Conservation (phyloP, 2,888 invertebrate species). For the Caenorhabditis wallacei region DNA sequence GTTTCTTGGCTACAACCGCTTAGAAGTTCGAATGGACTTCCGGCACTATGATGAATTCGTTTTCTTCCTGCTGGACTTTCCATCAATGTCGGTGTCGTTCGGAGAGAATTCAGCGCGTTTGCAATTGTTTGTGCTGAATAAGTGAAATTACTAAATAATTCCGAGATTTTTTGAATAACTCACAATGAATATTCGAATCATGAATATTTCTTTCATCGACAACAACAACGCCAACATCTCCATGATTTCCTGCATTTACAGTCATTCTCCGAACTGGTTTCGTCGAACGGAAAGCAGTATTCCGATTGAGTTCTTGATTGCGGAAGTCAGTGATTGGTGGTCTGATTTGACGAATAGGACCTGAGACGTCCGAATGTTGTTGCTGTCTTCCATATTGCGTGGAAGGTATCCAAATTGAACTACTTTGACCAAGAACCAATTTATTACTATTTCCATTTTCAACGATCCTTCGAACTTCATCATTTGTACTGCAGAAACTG, state of each 20-base stretch:
- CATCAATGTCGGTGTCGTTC: slow-evolving; percentile 31
- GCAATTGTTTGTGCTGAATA: slow-evolving; percentile 33
- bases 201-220: slow-evolving; percentile 47
- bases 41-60: slow-evolving; percentile 10
- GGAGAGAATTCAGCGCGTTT: slow-evolving; percentile 27
- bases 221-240: slow-evolving; percentile 56
- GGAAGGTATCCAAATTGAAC: slow-evolving; percentile 42
- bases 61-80: slow-evolving; percentile 29
- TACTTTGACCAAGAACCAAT: slow-evolving; percentile 24
- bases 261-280: slow-evolving; percentile 56
- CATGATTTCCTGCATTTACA: slow-evolving; percentile 56
- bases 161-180: background rate
- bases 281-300: slow-evolving; percentile 11
- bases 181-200: background rate
- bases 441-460: slow-evolving; percentile 33
- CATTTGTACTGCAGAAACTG: slow-evolving; percentile 61
- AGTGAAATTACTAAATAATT: background rate
- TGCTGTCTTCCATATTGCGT: slow-evolving; percentile 1
- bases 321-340: slow-evolving; percentile 11
- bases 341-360: slow-evolving; percentile 2
- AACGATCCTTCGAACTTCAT: slow-evolving; percentile 66
- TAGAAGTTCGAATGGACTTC: slow-evolving; percentile 11
- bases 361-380: background rate
- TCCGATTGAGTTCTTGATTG: background rate
- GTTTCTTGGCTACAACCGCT: background rate